These are phyloP conservation scores for Passer domesticus DNA, from an alignment of 2,113 vertebrate species.

Conservation along the genomic window DNA sequence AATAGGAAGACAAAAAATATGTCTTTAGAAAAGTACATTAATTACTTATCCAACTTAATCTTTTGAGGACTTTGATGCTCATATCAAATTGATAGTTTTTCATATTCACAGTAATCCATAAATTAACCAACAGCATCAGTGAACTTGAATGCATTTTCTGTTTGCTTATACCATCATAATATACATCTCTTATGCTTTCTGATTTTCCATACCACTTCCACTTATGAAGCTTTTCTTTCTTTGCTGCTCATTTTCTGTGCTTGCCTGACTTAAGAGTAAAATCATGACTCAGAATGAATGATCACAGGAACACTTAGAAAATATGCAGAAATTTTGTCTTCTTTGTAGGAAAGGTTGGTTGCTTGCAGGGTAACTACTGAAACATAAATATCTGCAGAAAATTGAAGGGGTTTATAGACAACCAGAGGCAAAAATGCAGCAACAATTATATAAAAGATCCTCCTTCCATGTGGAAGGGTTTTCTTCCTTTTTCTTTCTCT, in stretches of 20 bases:
- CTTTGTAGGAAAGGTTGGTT: background rate
- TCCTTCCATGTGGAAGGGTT: background rate
- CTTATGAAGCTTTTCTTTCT: background rate
- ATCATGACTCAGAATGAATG: background rate
- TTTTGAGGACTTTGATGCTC: background rate
- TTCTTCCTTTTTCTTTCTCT: background rate
- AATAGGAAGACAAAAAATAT: background rate
- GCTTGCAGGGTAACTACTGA: background rate
- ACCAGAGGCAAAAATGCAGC: background rate
- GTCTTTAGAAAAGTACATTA: background rate
- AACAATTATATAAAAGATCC: background rate
- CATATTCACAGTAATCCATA: background rate
- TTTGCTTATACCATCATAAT: background rate
- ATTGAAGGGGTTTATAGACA: background rate
- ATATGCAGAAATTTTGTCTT: background rate
- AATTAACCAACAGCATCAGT: background rate
- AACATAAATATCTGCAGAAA: conserved; percentile 18
- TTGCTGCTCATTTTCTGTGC: background rate
- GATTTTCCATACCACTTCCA: background rate
- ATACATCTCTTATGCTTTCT: background rate
- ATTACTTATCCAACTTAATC: background rate
- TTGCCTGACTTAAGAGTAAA: background rate
- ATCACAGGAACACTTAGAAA: background rate
- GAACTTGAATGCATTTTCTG: background rate
- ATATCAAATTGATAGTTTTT: background rate